These are phyloP conservation scores for Emys orbicularis DNA, from an alignment of 2,797 vertebrate species.

Conservation along the genomic window DNA sequence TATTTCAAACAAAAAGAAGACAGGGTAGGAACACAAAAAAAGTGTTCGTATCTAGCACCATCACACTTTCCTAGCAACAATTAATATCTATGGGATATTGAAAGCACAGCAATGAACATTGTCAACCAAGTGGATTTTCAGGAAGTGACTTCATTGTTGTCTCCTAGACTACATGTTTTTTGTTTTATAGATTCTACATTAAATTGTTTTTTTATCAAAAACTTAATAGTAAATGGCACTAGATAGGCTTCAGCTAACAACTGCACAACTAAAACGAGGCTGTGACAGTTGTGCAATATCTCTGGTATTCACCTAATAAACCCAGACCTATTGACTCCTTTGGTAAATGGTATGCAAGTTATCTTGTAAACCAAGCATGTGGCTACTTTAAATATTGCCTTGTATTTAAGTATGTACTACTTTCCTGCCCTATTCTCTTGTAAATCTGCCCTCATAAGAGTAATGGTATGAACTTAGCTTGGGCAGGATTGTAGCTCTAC, in stretches of 20 bases:
- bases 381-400: conserved; percentile 49
- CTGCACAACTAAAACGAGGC: not conserved
- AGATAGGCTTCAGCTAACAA: not conserved
- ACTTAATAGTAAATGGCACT: not conserved
- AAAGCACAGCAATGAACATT: not conserved
- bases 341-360: not conserved
- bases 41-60: not conserved
- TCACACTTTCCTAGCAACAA: not conserved
- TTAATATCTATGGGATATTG: not conserved
- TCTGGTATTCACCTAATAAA: conserved; percentile 40
- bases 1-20: not conserved
- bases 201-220: not conserved
- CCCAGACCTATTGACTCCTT: conserved; percentile 18
- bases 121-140: not conserved
- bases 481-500: conserved; percentile 54
- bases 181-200: not conserved
- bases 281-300: conserved; percentile 36
- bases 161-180: not conserved
- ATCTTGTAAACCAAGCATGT: conserved; percentile 38
- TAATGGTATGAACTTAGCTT: conserved; percentile 49
- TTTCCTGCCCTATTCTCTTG: conserved; percentile 23
- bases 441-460: not conserved
- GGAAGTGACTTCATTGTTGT: not conserved
- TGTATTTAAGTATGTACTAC: conserved; percentile 31
- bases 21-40: not conserved